Evolutionary conservation across 2,113 vertebrate genomes (phyloP).

Genomic region (Cavia aperea): DNA sequence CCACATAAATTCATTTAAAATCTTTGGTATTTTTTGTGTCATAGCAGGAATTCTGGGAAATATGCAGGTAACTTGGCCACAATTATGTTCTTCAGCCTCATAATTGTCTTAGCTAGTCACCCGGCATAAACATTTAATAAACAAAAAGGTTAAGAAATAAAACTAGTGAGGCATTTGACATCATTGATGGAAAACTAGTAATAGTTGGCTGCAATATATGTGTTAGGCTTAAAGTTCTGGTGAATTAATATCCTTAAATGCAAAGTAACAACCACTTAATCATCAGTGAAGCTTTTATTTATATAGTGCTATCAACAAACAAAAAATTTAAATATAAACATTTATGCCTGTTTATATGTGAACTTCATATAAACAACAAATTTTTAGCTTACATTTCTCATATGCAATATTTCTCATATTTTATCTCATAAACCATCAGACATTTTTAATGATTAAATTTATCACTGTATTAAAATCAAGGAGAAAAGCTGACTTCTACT

Average conservation of each 20-base stretch:
- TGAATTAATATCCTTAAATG: not conserved
- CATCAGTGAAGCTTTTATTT: not conserved
- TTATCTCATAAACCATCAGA: not conserved
- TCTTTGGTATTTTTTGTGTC: not conserved
- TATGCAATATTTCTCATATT: not conserved
- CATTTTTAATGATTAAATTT: not conserved
- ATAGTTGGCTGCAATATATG: not conserved
- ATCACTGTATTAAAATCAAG: not conserved
- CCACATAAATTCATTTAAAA: not conserved
- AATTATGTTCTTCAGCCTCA: not conserved
- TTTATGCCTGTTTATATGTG: not conserved
- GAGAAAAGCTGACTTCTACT: not conserved
- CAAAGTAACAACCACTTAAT: conserved; percentile 24
- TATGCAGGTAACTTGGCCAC: not conserved
- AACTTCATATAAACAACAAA: not conserved
- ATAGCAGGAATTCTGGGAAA: not conserved
- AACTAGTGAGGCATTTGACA: not conserved
- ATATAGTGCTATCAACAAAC: not conserved
- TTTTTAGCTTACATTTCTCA: not conserved
- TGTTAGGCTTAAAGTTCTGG: not conserved
- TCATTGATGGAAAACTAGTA: conserved; percentile 55
- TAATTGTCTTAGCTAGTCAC: not conserved
- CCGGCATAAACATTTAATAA: not conserved
- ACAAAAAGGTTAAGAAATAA: conserved; percentile 20
- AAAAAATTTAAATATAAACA: not conserved